Conservation (phyloP, 1,140 invertebrate species). For the Drosophila ironensis region DNA sequence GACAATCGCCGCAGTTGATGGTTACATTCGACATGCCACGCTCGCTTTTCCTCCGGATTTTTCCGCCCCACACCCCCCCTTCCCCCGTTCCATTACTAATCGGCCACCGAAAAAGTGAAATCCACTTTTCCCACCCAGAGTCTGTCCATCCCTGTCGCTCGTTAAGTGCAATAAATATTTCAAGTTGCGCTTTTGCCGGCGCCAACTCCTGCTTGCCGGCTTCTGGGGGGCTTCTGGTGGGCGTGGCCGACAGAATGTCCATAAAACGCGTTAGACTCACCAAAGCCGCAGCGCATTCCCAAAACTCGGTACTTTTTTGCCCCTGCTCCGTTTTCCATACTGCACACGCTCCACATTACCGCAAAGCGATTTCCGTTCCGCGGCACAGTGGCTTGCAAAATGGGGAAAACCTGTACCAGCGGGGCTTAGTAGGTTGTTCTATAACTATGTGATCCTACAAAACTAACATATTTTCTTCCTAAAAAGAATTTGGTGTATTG, state of each 20-base stretch:
- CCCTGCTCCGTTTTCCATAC: not conserved
- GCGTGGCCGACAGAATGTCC: constrained; percentile 63
- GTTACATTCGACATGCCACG: constrained; percentile 43
- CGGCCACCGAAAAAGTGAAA: constrained; percentile 64
- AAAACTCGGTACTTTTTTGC: not conserved
- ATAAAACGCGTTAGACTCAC: constrained; percentile 56
- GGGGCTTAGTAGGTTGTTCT: no score
- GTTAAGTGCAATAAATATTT: constrained; percentile 75
- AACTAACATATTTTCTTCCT: no score
- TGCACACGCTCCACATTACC: constrained; percentile 30
- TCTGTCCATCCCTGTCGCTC: constrained; percentile 28
- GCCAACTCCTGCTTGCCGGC: constrained; percentile 40
- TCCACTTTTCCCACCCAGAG: constrained; percentile 55
- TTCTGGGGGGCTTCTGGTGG: no score
- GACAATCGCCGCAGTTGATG: constrained; percentile 46
- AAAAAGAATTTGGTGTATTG: no score
- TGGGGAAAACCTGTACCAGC: not conserved
- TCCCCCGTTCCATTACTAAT: constrained; percentile 47
- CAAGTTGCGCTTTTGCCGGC: constrained; percentile 78
- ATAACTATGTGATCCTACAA: no score
- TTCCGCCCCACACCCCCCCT: not conserved
- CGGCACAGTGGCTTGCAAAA: not conserved
- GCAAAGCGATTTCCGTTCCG: constrained; percentile 43
- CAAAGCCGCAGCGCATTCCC: constrained; percentile 15
- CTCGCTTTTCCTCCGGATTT: constrained; percentile 9